A percentile compares a stretch with the other conserved stretches of the same genome.
These are phyloP conservation scores for Brienomyrus longianalis DNA, from an alignment of 2,113 vertebrate species.

Conservation along the genomic window DNA sequence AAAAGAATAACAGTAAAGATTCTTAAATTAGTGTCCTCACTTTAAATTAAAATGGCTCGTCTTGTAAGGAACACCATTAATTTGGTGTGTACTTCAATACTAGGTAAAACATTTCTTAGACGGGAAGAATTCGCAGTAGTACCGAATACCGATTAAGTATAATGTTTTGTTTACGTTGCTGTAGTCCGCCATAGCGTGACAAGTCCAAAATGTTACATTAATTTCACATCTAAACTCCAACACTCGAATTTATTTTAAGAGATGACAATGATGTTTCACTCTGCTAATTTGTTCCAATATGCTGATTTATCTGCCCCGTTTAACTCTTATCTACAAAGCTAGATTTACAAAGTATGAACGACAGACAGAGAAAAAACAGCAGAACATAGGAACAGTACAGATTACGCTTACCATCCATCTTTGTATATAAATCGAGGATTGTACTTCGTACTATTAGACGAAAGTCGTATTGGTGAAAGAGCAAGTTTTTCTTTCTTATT, in stretches of 20 bases:
- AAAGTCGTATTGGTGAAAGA: background rate
- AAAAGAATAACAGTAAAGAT: background rate
- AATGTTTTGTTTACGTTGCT: background rate
- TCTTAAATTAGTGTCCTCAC: background rate
- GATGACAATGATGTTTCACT: background rate
- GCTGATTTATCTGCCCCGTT: background rate
- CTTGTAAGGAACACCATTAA: background rate
- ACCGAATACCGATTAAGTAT: background rate
- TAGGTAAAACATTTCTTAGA: background rate
- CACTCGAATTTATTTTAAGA: background rate
- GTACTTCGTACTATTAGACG: background rate
- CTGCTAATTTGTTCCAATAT: background rate
- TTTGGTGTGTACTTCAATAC: background rate
- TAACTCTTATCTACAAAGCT: background rate
- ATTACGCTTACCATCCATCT: constrained; percentile 19
- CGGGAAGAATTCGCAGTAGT: background rate
- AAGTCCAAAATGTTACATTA: background rate
- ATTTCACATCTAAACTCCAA: background rate
- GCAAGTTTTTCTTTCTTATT: constrained; percentile 5
- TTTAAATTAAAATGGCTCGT: background rate
- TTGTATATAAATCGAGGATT: background rate
- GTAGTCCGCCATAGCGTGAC: background rate
- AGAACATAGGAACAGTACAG: background rate
- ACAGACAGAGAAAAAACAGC: background rate
- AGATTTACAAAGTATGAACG: background rate